Evolutionary conservation across 1,140 invertebrate species (phyloP).

Genomic region (Leptonema lineaticorne): DNA sequence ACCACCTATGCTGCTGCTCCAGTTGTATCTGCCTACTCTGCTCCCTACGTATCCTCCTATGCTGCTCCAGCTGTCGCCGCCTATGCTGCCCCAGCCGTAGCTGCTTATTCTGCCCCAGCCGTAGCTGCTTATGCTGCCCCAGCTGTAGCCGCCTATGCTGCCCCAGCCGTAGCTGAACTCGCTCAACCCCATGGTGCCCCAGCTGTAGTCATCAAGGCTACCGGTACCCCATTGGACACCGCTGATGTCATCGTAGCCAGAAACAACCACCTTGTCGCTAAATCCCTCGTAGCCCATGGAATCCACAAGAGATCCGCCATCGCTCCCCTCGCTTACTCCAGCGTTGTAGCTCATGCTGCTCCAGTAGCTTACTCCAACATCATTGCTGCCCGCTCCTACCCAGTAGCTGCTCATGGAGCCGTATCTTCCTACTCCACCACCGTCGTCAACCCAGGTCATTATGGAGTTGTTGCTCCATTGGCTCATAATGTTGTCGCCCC

Average conservation of each 20-base stretch:
- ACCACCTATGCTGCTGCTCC: slow-evolving; percentile 18
- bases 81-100: slow-evolving; percentile 33
- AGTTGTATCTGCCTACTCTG: slow-evolving; percentile 40
- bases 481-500: slow-evolving; percentile 15
- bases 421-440: slow-evolving; percentile 17
- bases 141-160: slow-evolving; percentile 40
- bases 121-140: slow-evolving; percentile 36
- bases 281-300: slow-evolving; percentile 41
- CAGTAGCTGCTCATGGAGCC: too few species aligned
- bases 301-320: slow-evolving; percentile 44
- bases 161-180: slow-evolving; percentile 38
- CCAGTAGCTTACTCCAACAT: neutral
- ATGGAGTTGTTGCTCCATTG: neutral
- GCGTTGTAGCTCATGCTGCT: slow-evolving; percentile 32
- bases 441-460: slow-evolving; percentile 1
- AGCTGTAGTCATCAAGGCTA: slow-evolving; percentile 46
- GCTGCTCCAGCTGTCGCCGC: slow-evolving; percentile 41
- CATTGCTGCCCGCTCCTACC: neutral
- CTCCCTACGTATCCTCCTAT: slow-evolving; percentile 21
- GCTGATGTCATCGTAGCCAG: slow-evolving; percentile 55
- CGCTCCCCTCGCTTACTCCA: slow-evolving; percentile 45
- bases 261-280: slow-evolving; percentile 49
- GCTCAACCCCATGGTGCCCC: slow-evolving; percentile 50
- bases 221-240: slow-evolving; percentile 48
- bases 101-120: neutral